phyloP scores from a whole-genome alignment of 1,140 invertebrate species.

The Pogonomyrmex barbatus region DNA sequence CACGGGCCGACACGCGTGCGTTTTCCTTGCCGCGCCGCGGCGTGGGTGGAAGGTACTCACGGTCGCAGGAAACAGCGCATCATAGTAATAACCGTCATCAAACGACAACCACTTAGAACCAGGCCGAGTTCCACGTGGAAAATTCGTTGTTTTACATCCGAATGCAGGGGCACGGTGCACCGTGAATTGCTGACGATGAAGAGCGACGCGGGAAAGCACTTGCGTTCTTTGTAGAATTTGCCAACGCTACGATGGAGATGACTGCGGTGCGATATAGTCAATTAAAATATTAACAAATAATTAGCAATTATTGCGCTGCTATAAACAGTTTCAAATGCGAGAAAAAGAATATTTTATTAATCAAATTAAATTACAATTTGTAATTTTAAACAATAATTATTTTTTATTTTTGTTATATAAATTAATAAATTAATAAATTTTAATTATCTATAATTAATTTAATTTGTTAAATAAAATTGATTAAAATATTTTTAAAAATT shows the following conservation, averaged over 20 bases:
- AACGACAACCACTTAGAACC: constrained; percentile 85
- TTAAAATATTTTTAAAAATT: background rate
- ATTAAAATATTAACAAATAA: constrained; percentile 9
- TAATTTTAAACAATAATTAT: background rate
- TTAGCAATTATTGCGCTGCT: background rate
- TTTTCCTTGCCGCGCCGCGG: constrained; percentile 67
- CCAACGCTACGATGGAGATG: background rate
- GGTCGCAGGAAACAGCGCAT: constrained; percentile 86
- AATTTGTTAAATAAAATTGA: background rate
- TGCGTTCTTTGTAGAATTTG: background rate
- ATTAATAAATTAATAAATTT: background rate
- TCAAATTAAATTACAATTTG: background rate
- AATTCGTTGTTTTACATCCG: constrained; percentile 74
- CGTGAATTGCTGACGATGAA: background rate
- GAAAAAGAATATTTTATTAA: background rate
- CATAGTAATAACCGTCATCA: constrained; percentile 86
- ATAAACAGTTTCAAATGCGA: background rate
- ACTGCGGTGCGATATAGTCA: background rate
- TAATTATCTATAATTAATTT: too few species aligned
- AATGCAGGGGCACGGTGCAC: constrained; percentile 47
- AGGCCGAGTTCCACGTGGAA: constrained; percentile 76
- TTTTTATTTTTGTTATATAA: background rate
- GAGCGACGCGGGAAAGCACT: constrained; percentile 29
- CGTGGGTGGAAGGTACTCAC: constrained; percentile 81
- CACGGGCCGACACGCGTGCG: constrained; percentile 50